A percentile compares a stretch with the other conserved stretches of the same genome.
Evolutionary conservation across 2,113 vertebrate species (phyloP).

Genomic region (Ovibos moschatus): DNA sequence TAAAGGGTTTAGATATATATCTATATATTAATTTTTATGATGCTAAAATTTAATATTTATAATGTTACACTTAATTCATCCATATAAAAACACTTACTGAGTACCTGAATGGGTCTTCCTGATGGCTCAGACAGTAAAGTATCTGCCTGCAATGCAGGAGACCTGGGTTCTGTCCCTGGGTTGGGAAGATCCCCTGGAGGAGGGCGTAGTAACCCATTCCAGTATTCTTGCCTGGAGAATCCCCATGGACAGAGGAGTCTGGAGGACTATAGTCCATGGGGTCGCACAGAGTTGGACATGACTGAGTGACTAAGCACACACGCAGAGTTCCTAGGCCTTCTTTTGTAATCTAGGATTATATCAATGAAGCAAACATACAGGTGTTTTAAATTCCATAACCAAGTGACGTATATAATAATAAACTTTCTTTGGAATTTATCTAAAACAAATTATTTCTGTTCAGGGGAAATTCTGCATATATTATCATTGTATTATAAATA

Average conservation of each 20-base stretch:
- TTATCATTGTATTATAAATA: not conserved
- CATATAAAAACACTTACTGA: not conserved
- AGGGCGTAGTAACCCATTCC: not conserved
- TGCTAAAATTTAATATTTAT: not conserved
- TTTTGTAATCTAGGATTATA: not conserved
- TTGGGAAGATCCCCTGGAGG: not conserved
- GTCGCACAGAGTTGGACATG: not conserved
- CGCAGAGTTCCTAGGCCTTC: not conserved
- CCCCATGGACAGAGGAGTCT: not conserved
- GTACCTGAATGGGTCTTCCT: not conserved
- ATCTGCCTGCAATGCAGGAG: not conserved
- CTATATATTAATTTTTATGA: not conserved
- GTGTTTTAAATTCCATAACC: not conserved
- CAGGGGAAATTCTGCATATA: not conserved
- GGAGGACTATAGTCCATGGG: not conserved
- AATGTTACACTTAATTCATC: not conserved
- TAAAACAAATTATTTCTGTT: not conserved
- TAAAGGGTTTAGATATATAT: not conserved
- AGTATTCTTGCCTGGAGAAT: not conserved
- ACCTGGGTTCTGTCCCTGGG: not conserved
- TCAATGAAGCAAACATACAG: not conserved
- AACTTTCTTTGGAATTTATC: not conserved
- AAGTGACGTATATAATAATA: not conserved
- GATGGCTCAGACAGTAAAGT: not conserved
- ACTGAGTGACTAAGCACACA: not conserved